Percentiles rank a stretch among this genome's conserved stretches.
These are phyloP conservation scores for Halcyon leucocephala DNA, from an alignment of 2,797 vertebrate genomes.

Conservation along the genomic window DNA sequence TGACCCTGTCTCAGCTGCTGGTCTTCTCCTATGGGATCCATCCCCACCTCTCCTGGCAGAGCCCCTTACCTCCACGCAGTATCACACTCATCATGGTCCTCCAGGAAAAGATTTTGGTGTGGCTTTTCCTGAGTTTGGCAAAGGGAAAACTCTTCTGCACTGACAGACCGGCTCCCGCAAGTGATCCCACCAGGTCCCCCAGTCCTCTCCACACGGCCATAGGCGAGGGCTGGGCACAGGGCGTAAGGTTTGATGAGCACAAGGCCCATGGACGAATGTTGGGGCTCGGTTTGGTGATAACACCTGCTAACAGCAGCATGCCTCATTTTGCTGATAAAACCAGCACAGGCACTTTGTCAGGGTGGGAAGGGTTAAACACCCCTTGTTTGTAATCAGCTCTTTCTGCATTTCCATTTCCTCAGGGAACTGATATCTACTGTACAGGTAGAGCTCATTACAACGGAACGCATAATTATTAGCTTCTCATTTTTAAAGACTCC, in stretches of 20 bases:
- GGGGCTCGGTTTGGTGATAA: not conserved
- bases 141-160: not conserved
- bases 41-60: not conserved
- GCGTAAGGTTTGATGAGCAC: no score
- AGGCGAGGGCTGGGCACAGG: rapidly evolving
- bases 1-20: not conserved
- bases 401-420: not conserved
- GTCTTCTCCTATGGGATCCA: not conserved
- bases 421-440: not conserved
- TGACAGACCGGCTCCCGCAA: rapidly evolving
- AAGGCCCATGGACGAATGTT: rapidly evolving
- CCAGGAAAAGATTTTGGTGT: not conserved
- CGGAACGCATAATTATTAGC: not conserved
- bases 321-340: not conserved
- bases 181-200: no score
- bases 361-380: not conserved
- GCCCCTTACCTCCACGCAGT: not conserved
- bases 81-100: not conserved
- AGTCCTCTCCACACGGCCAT: rapidly evolving
- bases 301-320: rapidly evolving
- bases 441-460: not conserved
- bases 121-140: not conserved
- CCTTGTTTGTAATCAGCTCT: rapidly evolving
- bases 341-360: not conserved
- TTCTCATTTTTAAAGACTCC: not conserved